A percentile compares a stretch with the other conserved stretches of the same genome.
Evolutionary conservation across 1,140 invertebrate species (phyloP).

Genomic region (Brachionus calyciflorus): DNA sequence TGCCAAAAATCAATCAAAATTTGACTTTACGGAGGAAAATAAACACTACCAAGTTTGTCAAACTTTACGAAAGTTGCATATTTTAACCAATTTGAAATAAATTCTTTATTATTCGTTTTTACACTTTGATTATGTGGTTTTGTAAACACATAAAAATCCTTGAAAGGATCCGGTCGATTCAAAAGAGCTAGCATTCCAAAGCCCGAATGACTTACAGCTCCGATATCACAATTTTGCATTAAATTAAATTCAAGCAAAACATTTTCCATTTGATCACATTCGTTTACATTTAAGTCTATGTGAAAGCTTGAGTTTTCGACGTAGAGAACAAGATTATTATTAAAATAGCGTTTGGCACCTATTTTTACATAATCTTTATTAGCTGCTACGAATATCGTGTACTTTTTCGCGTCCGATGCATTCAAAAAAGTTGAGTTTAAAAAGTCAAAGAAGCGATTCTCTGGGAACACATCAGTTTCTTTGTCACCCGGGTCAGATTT

Average conservation of each 20-base stretch:
- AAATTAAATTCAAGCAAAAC: slow-evolving; percentile 25
- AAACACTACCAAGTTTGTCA: too few relatives aligned
- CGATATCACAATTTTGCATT: slow-evolving; percentile 41
- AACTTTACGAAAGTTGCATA: too few relatives aligned
- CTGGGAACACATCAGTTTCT: not conserved
- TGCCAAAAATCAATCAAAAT: too few relatives aligned
- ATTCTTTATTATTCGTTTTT: too few relatives aligned
- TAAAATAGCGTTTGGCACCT: not conserved
- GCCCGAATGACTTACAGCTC: slow-evolving; percentile 7
- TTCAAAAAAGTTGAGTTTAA: not conserved
- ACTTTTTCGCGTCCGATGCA: not conserved
- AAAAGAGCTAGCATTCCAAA: slow-evolving; percentile 13
- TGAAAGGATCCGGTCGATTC: slow-evolving; percentile 24
- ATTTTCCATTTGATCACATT: slow-evolving; percentile 20
- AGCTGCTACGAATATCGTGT: slow-evolving; percentile 5
- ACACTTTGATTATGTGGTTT: too few relatives aligned
- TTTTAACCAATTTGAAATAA: too few relatives aligned
- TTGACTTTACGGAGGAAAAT: too few relatives aligned
- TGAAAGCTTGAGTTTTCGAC: not conserved
- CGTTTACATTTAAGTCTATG: not conserved
- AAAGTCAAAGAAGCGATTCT: not conserved
- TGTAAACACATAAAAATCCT: slow-evolving; percentile 15
- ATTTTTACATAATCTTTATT: not conserved
- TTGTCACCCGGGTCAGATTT: not conserved
- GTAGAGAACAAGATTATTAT: not conserved